Base-by-base conservation (phyloP, 2,113 vertebrate species). In the Thomomys bottae region DNA sequence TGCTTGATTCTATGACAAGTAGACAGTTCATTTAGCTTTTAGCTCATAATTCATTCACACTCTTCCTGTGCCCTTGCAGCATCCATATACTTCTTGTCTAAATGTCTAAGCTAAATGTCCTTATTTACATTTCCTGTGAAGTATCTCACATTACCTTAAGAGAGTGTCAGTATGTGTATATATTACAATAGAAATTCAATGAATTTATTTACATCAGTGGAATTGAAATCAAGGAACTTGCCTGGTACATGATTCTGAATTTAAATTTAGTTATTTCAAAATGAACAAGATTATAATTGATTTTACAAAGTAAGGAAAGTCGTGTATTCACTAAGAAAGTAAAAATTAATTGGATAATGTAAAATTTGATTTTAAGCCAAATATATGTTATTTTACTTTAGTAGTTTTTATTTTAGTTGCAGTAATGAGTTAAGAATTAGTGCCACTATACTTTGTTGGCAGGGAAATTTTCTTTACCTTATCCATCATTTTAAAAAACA, bases 381-480 rank as follows among this genome's bases (percentile, higher is more conserved):
- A 1, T 45, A 32, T 85, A 59, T 28, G 72, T 87, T 96, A 70
- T 49, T 78, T 77, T 87, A 96, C 72, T 49, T 80, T 89, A 57
- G 24, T 84, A 45, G 32, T 88, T 92, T 79, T 96, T 87, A 88
- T 93, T 77, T 95, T 92, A 93, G 91, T 76, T 96, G 59, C 8
- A 68, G 23, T 94, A 77, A 73, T 63, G 83, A 96, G 92, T 77
- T 95, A 95, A 66, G 28, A 86, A 73, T 95, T 90, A 92, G 88
- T 8, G 1, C 36, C 70, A 92, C 38, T 30, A 95, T 95, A 91
- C 34, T 90, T 96, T 92, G 68, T 92, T 95, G 91, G n/a, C 59
- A 87, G 66, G 87, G 89, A 92, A 96, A 85, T 72, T 94, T 94
- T 54, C 26, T 81, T 97, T 93, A 88, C 77, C 42, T 86, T 91